Conservation (phyloP, 2,113 vertebrate genomes). For the Mugil cephalus region DNA sequence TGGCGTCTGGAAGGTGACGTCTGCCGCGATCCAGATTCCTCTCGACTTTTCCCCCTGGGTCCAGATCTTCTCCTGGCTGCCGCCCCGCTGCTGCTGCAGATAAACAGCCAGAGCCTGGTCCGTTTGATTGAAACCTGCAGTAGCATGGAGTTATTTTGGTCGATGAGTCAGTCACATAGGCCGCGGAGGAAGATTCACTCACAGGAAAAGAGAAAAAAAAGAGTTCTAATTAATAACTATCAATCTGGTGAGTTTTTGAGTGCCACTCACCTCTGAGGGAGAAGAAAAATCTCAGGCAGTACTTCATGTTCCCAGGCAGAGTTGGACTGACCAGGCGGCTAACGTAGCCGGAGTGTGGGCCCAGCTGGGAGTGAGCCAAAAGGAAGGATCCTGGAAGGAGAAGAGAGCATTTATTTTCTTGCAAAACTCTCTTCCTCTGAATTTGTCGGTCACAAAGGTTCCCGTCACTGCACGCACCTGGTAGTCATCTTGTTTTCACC, state of each 20-base stretch:
- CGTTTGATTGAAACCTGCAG: constrained; percentile 89
- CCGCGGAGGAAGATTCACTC: constrained; percentile 17
- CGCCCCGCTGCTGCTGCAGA: constrained; percentile 87
- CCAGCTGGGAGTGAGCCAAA: constrained; percentile 89
- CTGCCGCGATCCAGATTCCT: constrained; percentile 90
- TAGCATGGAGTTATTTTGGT: constrained; percentile 39
- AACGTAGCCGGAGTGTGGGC: constrained; percentile 86
- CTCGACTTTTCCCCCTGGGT: constrained; percentile 88
- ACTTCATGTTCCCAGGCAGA: constrained; percentile 90
- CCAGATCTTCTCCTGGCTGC: constrained; percentile 92
- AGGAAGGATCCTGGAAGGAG: constrained; percentile 89
- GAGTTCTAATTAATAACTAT: background rate
- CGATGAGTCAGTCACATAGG: constrained; percentile 31
- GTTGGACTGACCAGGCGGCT: constrained; percentile 87
- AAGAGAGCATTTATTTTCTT: constrained; percentile 27
- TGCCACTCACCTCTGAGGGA: constrained; percentile 83
- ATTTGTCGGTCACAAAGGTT: constrained; percentile 3
- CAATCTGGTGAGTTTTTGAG: background rate
- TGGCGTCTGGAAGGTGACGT: constrained; percentile 90
- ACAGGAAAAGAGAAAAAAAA: background rate
- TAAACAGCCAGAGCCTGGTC: constrained; percentile 89
- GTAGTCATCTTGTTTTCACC: constrained; percentile 6
- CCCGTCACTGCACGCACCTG: constrained; percentile 3
- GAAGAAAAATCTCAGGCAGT: constrained; percentile 93
- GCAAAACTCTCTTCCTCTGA: constrained; percentile 25